Evolutionary conservation across 2,797 vertebrate genomes (phyloP), one percentile per base, ranked within the genome.

Genomic region (Buphagus erythrorhynchus): DNA sequence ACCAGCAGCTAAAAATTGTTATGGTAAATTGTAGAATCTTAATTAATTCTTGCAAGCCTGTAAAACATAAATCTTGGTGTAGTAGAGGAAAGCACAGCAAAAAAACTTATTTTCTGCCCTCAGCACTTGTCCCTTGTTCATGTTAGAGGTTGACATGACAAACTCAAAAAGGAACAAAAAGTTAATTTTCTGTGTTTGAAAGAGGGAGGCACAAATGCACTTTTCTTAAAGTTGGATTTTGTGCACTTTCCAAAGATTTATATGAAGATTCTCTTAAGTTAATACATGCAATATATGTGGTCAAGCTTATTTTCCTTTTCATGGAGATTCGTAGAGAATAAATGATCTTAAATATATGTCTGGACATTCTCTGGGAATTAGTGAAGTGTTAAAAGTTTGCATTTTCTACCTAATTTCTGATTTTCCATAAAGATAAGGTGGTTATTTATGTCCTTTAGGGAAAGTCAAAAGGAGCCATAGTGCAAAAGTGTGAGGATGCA

Each of bases 51-150:
- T 36, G 24, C 0, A 3, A 57, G 19, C 38, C 4, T 72, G n/a
- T 36, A 15, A 45, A 80, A 40, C 0, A 0, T 43, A 3, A 24
- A 2, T 54, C 11, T 19, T 26, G 26, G 9, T 19, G 43, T 25
- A 6, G 16, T 7, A 22, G 22, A 51, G 35, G 62, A 65, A 51
- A 9, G 26, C 17, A 21, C 9, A 11, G 65, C 24, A 24, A 24
- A 17, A 12, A 13, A 11, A 33, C 1, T n/a, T n/a, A 6, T 9
- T 28, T 67, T 59, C 20, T 82, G 20, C 24, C 25, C 17, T 68
- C 17, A 62, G 2, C 4, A 10, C 85, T 72, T 76, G 7, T 24
- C 6, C 12, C 15, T 38, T 86, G 31, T 29, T 80, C 6, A 6
- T 13, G 4, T 19, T 35, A 36, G 35, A 55, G 22, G 13, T 40